Evolutionary conservation across 2,797 vertebrate species (phyloP), one percentile per base, ranked within the genome.

Genomic region (Octomys mimax): DNA sequence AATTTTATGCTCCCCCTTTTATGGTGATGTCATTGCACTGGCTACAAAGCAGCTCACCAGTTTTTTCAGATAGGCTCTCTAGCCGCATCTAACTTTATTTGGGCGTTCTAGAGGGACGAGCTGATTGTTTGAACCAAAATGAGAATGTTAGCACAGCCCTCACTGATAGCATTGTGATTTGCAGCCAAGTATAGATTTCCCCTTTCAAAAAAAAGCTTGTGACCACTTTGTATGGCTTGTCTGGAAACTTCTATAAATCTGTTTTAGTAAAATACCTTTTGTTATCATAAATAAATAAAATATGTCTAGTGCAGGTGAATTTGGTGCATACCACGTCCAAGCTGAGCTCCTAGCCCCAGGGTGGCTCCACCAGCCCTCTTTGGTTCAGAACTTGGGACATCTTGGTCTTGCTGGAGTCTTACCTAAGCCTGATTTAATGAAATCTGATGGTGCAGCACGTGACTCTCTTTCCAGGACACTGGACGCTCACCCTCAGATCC

Each of bases 11-110:
- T 42, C 97, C 97, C 96, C 96, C 92, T 92, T 26, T 26, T 12
- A 98, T 98, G 98, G 98, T 98, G 98, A 98, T 98, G 98, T 99
- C 98, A 99, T 99, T 98, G 97, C 98, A 98, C 98, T 99, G 98
- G 98, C 98, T 98, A 99, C 87, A 98, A 99, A 57, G 16, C 54
- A 57, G 14, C 54, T 57, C 54, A 0, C 54, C 16, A 18, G 54
- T 57, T 57, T 4, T 57, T 5, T 57, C 1, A 18, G 13, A 57
- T 14, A 18, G 14, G 5, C 54, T 16, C 14, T 16, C 54, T 57
- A 19, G 54, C 54, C 16, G 14, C 3, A 2, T 57, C 54, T 18
- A 57, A 57, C 14, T 57, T 57, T 57, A 57, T 57, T 57, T 18
- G 5, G 14, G 54, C 16, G 5, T 2, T 57, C 16, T 18, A 57